Conservation (phyloP, 2,113 vertebrate genomes). For the Noturus placidus region DNA sequence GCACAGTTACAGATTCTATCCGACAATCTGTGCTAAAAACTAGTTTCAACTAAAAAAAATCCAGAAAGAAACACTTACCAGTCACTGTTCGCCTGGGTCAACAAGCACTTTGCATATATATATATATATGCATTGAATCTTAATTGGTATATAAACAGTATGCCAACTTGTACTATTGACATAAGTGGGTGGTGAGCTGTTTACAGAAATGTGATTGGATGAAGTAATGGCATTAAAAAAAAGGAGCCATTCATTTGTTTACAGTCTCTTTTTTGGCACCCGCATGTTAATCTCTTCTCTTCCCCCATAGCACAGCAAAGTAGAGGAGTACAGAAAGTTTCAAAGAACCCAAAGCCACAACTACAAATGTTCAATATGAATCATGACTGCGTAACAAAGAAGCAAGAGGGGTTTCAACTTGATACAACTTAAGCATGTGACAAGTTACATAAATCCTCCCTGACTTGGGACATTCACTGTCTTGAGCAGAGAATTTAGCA, state of each 20-base stretch:
- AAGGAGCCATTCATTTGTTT: conserved; percentile 25
- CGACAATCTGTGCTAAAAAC: too few relatives aligned
- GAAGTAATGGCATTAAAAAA: neutral
- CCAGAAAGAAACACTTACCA: too few relatives aligned
- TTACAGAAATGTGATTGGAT: conserved; percentile 15
- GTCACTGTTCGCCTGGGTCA: too few relatives aligned
- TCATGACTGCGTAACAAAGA: neutral
- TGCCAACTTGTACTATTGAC: neutral
- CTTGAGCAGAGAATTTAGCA: neutral
- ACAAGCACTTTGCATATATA: too few relatives aligned
- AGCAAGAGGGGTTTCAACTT: neutral
- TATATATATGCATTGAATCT: too few relatives aligned
- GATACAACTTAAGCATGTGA: neutral
- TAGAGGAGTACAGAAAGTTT: neutral
- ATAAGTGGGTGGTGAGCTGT: neutral
- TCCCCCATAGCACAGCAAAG: neutral
- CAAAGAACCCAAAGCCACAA: neutral
- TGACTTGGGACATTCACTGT: neutral
- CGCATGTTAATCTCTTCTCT: neutral
- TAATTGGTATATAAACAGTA: neutral
- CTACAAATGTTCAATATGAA: conserved; percentile 25
- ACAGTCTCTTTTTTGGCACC: neutral
- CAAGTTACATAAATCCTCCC: conserved; percentile 33
- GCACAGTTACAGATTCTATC: too few relatives aligned
- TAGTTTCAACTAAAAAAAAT: too few relatives aligned